Conservation (phyloP, 2,113 vertebrate species). For the Xenopus laevis region DNA sequence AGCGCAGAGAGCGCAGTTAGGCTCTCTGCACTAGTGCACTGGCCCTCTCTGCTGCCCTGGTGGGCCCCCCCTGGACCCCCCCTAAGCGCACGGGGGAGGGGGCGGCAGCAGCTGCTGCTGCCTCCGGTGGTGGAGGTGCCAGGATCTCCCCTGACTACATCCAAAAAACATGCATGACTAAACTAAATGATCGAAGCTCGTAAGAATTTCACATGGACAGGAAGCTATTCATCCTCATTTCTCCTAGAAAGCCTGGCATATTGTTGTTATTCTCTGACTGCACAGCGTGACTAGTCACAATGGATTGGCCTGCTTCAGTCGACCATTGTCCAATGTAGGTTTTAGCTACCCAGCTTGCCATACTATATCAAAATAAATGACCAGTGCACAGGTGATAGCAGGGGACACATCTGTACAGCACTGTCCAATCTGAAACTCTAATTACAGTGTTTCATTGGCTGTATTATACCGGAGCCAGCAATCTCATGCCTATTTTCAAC, state of each 20-base stretch:
- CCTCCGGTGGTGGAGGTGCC: no score
- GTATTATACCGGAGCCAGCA: slow-evolving; percentile 8
- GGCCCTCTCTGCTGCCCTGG: no score
- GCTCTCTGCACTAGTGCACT: no score
- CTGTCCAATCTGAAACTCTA: slow-evolving; percentile 34
- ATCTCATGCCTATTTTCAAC: slow-evolving; percentile 9
- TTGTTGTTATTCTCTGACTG: slow-evolving; percentile 19
- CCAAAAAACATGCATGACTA: slow-evolving; percentile 13
- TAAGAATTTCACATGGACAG: slow-evolving; percentile 14
- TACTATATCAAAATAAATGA: slow-evolving; percentile 45
- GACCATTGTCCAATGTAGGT: slow-evolving; percentile 28
- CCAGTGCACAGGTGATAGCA: slow-evolving; percentile 24
- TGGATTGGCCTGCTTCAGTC: slow-evolving; percentile 33
- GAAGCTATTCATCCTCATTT: slow-evolving; percentile 40
- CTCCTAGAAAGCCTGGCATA: slow-evolving; percentile 15
- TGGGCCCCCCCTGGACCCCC: no score
- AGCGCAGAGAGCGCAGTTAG: no score
- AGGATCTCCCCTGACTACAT: no score
- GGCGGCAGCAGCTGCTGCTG: no score
- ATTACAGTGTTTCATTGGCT: slow-evolving; percentile 24
- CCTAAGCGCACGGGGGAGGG: no score
- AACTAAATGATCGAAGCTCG: slow-evolving; percentile 32
- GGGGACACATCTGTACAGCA: slow-evolving; percentile 40
- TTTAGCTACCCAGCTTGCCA: slow-evolving; percentile 31
- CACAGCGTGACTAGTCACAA: slow-evolving; percentile 29